Evolutionary conservation across 2,888 invertebrate species (phyloP).

Genomic region (Tetranychus truncatus): DNA sequence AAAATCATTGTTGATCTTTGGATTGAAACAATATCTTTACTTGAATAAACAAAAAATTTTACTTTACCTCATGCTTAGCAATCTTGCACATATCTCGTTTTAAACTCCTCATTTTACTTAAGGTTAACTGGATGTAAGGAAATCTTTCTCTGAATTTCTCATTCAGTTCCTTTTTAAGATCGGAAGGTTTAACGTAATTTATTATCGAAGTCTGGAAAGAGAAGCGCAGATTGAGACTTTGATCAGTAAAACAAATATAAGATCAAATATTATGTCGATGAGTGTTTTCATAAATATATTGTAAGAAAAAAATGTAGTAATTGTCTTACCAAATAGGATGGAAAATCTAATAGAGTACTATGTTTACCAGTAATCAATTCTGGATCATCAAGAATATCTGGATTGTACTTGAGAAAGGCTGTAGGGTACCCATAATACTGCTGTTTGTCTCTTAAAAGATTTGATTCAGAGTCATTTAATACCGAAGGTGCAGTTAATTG

Average conservation of each 20-base stretch:
- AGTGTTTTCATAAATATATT: background rate
- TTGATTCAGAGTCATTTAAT: background rate
- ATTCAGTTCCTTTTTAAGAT: constrained; percentile 86
- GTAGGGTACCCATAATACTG: constrained; percentile 5
- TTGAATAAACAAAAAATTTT: background rate
- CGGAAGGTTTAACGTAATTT: constrained; percentile 84
- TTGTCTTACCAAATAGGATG: constrained; percentile 36
- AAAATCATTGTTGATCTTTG: background rate
- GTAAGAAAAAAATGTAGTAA: background rate
- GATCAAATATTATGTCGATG: background rate
- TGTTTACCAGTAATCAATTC: constrained; percentile 37
- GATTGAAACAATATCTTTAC: background rate
- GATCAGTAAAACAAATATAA: constrained; percentile 8
- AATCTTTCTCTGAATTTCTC: constrained; percentile 89
- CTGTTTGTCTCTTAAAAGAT: constrained; percentile 5
- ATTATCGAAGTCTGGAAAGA: constrained; percentile 62
- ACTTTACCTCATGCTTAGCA: constrained; percentile 46
- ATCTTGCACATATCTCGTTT: constrained; percentile 89
- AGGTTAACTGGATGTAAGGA: constrained; percentile 76
- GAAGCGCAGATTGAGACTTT: constrained; percentile 21
- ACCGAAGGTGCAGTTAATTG: constrained; percentile 3
- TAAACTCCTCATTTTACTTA: constrained; percentile 85
- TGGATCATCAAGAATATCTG: constrained; percentile 73
- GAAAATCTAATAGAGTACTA: constrained; percentile 36
- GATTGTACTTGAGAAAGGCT: constrained; percentile 18